Evolutionary conservation across 2,797 vertebrate genomes (phyloP), one percentile per base, ranked within the genome.

Genomic region (Malurus splendens): DNA sequence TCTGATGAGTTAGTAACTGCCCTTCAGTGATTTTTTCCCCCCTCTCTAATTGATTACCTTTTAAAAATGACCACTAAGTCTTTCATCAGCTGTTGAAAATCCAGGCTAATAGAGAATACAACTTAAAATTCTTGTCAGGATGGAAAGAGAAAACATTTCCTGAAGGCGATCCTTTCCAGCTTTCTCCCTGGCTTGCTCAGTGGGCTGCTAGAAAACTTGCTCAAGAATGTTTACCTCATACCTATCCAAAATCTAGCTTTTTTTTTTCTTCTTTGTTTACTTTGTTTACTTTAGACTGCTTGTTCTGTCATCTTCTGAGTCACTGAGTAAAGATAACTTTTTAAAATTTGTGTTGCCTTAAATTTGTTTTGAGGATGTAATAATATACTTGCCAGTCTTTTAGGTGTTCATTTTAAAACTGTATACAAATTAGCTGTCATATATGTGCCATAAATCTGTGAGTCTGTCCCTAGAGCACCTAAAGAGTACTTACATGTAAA

Each of bases 51-150:
- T 90, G 81, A 42, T 82, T 90, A 39, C 30, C 42, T 87, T 87
- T 92, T 47, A 55, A 71, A 95, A 87, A 79, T 84, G 50, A 87
- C 61, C 36, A 25, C 74, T 87, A 79, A 78, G 28, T 90, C 56
- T 95, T 95, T 92, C 30, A 76, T 93, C 80, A 95, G 74, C 85
- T 87, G 67, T 55, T 87, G 47, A 87, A 89, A 89, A 76, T 55
- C 22, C 64, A 61, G 64, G 50, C 52, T 83, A 89, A 59, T 56
- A 81, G 70, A 86, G 55, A 95, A 86, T 71, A 13, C 20, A 51
- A 86, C 45, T 39, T 87, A 82, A 74, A 90, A 67, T 89, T 92
- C 64, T 82, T 82, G 74, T 87, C 0, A 0, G 50, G 32, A 50
- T 0, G 1, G 66, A 91, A 92, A 71, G 67, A 88, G 52, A 93